These are phyloP conservation scores for Pharmacophagus antenor DNA, from an alignment of 2,888 invertebrate genomes.

Conservation along the genomic window DNA sequence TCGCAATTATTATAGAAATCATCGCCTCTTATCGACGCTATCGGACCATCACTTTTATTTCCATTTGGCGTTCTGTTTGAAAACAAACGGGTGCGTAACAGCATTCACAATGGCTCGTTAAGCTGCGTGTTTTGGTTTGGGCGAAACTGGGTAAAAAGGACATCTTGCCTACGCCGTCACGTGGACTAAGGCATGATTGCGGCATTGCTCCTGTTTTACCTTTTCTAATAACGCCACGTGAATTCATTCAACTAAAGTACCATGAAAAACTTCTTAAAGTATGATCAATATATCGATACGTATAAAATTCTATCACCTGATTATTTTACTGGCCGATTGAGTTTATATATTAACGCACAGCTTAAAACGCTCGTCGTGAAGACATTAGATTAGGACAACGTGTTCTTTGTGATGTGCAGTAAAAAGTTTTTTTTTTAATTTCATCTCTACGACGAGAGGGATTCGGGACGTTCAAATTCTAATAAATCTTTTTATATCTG, in stretches of 20 bases:
- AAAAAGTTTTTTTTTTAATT: too few species aligned
- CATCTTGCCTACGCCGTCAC: slow-evolving; percentile 51
- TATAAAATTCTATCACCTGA: too few species aligned
- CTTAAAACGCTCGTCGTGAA: too few species aligned
- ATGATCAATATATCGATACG: background rate
- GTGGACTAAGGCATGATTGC: slow-evolving; percentile 44
- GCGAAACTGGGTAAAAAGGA: slow-evolving; percentile 69
- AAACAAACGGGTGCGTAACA: slow-evolving; percentile 45
- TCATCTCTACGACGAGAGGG: too few species aligned
- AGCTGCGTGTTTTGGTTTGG: slow-evolving; percentile 58
- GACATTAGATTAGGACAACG: too few species aligned
- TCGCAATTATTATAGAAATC: slow-evolving; percentile 26
- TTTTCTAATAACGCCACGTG: background rate
- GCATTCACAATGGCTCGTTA: slow-evolving; percentile 64
- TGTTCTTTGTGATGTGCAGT: too few species aligned
- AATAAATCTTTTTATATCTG: too few species aligned
- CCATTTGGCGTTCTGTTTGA: slow-evolving; percentile 36
- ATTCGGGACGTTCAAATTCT: too few species aligned
- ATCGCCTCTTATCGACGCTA: slow-evolving; percentile 47
- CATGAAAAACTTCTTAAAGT: background rate
- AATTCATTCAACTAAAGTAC: slow-evolving; percentile 3
- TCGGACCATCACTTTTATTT: slow-evolving; percentile 41
- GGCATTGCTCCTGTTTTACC: slow-evolving; percentile 28
- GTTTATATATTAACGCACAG: too few species aligned
- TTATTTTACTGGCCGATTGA: too few species aligned